Conservation (phyloP, 2,797 vertebrate species). For the Heteromormyrus szaboi region DNA sequence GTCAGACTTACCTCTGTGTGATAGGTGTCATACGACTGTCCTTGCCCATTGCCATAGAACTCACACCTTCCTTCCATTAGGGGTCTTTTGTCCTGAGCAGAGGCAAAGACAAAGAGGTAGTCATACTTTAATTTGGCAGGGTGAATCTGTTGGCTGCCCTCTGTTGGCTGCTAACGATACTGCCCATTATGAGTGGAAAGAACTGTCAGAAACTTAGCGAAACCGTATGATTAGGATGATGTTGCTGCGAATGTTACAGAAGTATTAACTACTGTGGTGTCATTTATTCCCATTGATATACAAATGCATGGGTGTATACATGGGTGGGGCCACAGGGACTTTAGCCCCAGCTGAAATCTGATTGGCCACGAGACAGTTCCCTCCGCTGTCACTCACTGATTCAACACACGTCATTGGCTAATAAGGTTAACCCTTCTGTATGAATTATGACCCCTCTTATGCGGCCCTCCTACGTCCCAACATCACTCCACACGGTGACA, state of each 20-base stretch:
- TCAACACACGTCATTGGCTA: neutral
- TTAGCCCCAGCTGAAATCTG: neutral
- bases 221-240: neutral
- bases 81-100: slow-evolving; percentile 72
- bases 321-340: neutral
- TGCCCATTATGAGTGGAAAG: neutral
- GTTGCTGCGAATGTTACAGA: neutral
- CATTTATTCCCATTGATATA: neutral
- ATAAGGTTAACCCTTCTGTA: neutral
- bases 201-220: neutral
- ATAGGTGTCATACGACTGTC: slow-evolving; percentile 74
- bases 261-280: neutral
- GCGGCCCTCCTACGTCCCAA: neutral
- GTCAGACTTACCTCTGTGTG: slow-evolving; percentile 71
- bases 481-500: neutral
- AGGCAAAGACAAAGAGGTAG: neutral
- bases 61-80: slow-evolving; percentile 75
- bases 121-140: neutral
- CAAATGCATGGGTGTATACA: neutral
- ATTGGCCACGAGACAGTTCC: neutral
- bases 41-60: slow-evolving; percentile 71
- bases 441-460: neutral
- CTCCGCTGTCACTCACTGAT: neutral
- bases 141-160: neutral
- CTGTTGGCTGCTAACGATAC: neutral